Conservation (phyloP, 2,113 vertebrate genomes). For the Halichoeres trimaculatus region DNA sequence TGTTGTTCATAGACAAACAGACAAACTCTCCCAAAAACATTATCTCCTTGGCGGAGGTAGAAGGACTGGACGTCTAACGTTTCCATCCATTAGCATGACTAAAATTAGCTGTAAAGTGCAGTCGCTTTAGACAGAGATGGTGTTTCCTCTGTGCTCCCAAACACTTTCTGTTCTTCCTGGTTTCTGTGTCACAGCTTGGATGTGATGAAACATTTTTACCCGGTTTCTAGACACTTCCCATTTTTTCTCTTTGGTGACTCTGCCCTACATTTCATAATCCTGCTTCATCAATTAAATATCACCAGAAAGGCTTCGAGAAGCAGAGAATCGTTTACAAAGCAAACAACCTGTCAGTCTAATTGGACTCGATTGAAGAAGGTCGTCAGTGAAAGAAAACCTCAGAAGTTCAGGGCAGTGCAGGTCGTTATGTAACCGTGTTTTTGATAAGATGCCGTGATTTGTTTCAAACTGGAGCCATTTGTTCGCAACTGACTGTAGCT, state of each 20-base stretch:
- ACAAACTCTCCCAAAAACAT: no score
- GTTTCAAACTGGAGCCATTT: constrained; percentile 34
- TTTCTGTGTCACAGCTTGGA: constrained; percentile 15
- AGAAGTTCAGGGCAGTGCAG: background rate
- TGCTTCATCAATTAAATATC: constrained; percentile 9
- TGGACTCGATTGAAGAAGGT: background rate
- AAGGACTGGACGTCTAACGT: background rate
- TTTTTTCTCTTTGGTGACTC: constrained; percentile 5
- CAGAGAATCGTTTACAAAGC: background rate
- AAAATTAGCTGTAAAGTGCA: background rate
- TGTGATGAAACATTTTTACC: background rate
- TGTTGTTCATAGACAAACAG: no score
- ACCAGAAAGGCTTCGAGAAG: background rate
- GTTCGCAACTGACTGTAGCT: constrained; percentile 48
- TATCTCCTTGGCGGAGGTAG: no score
- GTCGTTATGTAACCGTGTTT: constrained; percentile 24
- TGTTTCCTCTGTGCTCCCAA: constrained; percentile 7
- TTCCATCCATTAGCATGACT: background rate
- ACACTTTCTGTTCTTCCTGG: background rate
- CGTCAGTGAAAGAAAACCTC: no score
- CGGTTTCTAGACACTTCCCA: background rate
- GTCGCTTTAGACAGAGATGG: background rate
- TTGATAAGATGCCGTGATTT: constrained; percentile 52
- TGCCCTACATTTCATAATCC: constrained; percentile 20
- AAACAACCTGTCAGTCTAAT: background rate